These are phyloP conservation scores for Paratilapia polleni DNA, from an alignment of 2,113 vertebrate species.

Conservation along the genomic window DNA sequence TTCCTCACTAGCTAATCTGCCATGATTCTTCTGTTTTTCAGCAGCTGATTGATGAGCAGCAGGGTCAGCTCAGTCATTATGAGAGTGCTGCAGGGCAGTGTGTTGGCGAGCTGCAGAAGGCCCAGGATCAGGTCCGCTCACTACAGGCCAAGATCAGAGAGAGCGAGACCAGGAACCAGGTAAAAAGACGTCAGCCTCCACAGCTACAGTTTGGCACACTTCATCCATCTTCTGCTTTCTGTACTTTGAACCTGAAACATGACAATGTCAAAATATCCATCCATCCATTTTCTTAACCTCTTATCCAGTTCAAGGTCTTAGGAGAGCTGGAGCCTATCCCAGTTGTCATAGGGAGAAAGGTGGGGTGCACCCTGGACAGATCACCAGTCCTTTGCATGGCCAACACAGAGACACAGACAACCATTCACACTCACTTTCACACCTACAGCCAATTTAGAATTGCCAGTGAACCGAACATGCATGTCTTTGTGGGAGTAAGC, in stretches of 20 bases:
- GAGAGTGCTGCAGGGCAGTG: conserved; percentile 72
- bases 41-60: conserved; percentile 75
- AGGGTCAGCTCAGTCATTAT: conserved; percentile 67
- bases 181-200: conserved; percentile 34
- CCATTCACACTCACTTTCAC: not conserved
- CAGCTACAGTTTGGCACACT: not conserved
- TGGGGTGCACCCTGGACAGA: not conserved
- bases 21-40: conserved; percentile 37
- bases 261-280: not conserved
- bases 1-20: not conserved
- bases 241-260: not conserved
- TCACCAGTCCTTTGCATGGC: not conserved
- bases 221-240: not conserved
- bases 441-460: not conserved
- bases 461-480: not conserved
- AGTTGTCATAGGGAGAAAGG: not conserved
- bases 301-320: not conserved
- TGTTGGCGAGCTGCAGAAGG: conserved; percentile 68
- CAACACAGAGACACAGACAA: not conserved
- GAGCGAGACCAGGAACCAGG: conserved; percentile 86
- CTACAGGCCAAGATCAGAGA: conserved; percentile 84
- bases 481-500: not conserved
- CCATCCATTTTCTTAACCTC: too few relatives aligned
- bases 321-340: not conserved
- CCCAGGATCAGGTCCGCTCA: conserved; percentile 80